These are phyloP conservation scores for Sericinus montela DNA, from an alignment of 2,888 invertebrate genomes.

Conservation along the genomic window DNA sequence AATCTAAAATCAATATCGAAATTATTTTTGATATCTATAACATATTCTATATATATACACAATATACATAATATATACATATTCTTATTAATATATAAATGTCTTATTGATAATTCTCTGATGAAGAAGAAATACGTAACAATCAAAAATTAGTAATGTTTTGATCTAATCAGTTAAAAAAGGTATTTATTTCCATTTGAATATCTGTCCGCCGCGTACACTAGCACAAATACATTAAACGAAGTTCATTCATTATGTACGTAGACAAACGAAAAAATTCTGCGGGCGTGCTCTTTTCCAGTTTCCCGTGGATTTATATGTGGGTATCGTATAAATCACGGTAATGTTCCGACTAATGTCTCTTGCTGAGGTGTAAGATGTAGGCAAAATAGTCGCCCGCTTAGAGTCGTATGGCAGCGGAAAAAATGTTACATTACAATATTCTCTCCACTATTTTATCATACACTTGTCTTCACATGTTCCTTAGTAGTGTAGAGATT, in stretches of 20 bases:
- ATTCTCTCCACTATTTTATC: conserved; percentile 13
- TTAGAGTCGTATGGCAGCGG: conserved; percentile 18
- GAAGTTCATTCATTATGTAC: conserved; percentile 18
- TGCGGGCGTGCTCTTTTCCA: conserved; percentile 45
- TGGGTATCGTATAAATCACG: conserved; percentile 57
- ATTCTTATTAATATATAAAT: too few relatives aligned
- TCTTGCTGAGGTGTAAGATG: conserved; percentile 46
- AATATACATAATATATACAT: too few relatives aligned
- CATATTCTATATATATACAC: too few relatives aligned
- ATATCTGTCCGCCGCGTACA: neutral
- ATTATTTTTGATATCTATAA: too few relatives aligned
- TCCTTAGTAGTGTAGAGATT: neutral
- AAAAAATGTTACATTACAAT: conserved; percentile 19
- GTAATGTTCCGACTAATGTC: conserved; percentile 63
- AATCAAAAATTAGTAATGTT: too few relatives aligned
- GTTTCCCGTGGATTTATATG: conserved; percentile 55
- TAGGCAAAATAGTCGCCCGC: conserved; percentile 34
- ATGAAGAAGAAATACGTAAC: too few relatives aligned
- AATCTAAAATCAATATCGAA: too few relatives aligned
- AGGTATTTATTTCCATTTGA: too few relatives aligned
- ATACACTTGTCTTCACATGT: conserved; percentile 8
- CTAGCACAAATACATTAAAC: neutral
- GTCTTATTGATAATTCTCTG: too few relatives aligned
- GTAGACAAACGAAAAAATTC: conserved; percentile 43
- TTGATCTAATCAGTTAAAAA: too few relatives aligned